phyloP scores from a whole-genome alignment of 2,113 vertebrate genomes.

The Albula glossodonta region DNA sequence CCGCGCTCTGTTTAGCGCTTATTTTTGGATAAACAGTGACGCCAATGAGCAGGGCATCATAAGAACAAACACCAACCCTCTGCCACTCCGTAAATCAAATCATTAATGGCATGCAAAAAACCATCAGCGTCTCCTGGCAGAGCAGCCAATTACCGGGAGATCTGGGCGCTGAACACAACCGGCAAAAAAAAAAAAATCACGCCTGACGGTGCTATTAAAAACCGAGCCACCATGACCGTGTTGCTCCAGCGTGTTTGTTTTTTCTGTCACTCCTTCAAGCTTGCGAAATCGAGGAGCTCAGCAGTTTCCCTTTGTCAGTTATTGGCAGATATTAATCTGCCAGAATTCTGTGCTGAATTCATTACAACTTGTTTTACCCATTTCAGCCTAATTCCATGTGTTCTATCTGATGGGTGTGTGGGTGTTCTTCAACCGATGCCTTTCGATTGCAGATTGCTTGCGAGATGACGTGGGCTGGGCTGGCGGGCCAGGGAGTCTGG shows the following conservation, averaged over 20 bases:
- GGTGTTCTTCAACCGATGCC: neutral
- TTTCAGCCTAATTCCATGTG: neutral
- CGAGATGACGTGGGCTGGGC: neutral
- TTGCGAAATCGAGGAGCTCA: neutral
- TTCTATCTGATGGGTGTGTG: neutral
- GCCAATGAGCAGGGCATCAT: conserved; percentile 32
- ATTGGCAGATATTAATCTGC: neutral
- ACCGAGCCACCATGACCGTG: neutral
- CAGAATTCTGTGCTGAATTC: neutral
- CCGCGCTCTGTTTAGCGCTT: conserved; percentile 12
- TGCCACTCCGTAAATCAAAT: conserved; percentile 41
- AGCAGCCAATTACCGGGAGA: neutral
- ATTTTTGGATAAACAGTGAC: conserved; percentile 3
- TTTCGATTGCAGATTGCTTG: neutral
- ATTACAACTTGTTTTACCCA: neutral
- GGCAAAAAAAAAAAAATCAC: neutral
- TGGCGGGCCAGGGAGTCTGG: no score
- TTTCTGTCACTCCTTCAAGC: neutral
- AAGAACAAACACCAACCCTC: conserved; percentile 22
- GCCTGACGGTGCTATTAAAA: neutral
- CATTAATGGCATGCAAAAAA: conserved; percentile 44
- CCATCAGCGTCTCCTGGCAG: neutral
- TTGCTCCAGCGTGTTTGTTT: neutral
- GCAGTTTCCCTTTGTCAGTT: neutral
- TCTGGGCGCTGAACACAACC: neutral